Percentiles rank a stretch among this genome's conserved stretches.
Evolutionary conservation across 1,140 invertebrate genomes (phyloP).

Genomic region (Penaeus vannamei): DNA sequence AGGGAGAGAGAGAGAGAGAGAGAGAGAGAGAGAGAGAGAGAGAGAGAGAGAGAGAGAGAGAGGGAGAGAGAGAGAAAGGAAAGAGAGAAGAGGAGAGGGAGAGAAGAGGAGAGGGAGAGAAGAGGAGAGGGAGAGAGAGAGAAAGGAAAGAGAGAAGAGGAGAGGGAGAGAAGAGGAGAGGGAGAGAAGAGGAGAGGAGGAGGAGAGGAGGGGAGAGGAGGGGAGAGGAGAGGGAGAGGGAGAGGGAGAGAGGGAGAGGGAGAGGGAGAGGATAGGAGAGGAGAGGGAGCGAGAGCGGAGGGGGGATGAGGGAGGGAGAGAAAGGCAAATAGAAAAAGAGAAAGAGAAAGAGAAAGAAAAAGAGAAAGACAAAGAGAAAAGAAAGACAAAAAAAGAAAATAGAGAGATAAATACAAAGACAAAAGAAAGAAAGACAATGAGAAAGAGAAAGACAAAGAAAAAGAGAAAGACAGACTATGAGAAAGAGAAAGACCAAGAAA

Average conservation of each 20-base stretch:
- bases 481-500: too few relatives aligned
- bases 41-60: too few relatives aligned
- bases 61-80: too few relatives aligned
- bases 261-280: background rate
- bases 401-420: background rate
- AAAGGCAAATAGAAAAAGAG: background rate
- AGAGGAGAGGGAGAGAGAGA: background rate
- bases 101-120: background rate
- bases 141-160: background rate
- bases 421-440: background rate
- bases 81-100: background rate
- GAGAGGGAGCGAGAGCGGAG: background rate
- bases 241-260: background rate
- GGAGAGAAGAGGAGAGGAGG: background rate
- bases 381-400: background rate
- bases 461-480: too few relatives aligned
- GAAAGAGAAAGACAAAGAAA: background rate
- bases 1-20: too few relatives aligned
- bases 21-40: too few relatives aligned
- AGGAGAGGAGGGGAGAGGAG: background rate
- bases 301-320: background rate
- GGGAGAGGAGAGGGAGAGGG: background rate
- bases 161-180: background rate
- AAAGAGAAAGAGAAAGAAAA: background rate
- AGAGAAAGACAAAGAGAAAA: background rate